These are phyloP conservation scores for Tyto alba DNA, from an alignment of 2,113 vertebrate species.

Conservation along the genomic window DNA sequence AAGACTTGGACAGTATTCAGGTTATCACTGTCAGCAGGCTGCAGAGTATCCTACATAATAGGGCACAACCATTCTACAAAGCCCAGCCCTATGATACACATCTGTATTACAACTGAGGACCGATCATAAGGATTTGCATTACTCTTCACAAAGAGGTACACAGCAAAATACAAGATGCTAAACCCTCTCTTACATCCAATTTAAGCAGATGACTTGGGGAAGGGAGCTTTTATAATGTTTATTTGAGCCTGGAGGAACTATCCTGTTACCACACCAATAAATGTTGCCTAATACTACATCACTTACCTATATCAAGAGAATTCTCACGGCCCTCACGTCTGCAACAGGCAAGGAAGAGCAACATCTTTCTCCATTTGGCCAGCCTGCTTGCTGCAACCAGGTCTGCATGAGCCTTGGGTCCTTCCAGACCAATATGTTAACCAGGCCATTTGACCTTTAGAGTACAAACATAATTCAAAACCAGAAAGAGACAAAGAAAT, in stretches of 20 bases:
- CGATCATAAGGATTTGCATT: neutral
- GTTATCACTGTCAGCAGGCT: slow-evolving; percentile 73
- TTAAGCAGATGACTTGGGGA: neutral
- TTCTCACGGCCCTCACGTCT: accelerated
- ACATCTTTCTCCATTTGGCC: neutral
- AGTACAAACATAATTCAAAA: neutral
- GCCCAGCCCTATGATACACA: slow-evolving; percentile 54
- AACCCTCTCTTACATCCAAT: neutral
- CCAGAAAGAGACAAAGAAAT: neutral
- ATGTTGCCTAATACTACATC: neutral
- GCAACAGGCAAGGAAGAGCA: neutral
- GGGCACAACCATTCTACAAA: slow-evolving; percentile 65
- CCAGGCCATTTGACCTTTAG: neutral
- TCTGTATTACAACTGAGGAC: neutral
- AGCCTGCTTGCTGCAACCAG: neutral
- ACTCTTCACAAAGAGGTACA: neutral
- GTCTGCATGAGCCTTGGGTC: neutral
- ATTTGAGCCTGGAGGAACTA: neutral
- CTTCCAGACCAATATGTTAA: neutral
- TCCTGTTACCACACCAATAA: neutral
- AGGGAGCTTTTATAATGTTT: neutral
- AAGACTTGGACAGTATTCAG: slow-evolving; percentile 62
- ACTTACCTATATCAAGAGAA: neutral
- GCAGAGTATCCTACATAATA: slow-evolving; percentile 66
- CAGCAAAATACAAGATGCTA: neutral